Evolutionary conservation across 35 echinoderm and acorn worm genomes (phyloP).

Genomic region (Lytechinus pictus): DNA sequence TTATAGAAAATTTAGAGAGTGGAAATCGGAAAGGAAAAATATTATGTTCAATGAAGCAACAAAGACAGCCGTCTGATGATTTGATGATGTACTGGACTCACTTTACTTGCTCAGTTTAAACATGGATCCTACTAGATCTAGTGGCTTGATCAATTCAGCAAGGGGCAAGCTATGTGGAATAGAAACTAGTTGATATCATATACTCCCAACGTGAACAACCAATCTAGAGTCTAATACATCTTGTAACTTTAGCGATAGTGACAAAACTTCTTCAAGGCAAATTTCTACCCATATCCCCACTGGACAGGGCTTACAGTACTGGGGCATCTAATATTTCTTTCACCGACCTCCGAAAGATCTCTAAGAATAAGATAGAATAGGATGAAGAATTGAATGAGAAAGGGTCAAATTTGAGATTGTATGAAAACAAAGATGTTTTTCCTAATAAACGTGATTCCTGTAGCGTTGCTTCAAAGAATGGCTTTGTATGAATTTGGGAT

Average conservation of each 20-base stretch:
- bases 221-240: neutral
- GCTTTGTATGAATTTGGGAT: conserved; percentile 2
- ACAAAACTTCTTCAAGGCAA: neutral
- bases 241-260: neutral
- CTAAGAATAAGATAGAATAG: neutral
- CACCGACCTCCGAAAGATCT: neutral
- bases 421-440: conserved; percentile 20
- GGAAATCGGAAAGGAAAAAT: too few species aligned
- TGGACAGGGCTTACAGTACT: neutral
- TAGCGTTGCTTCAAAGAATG: neutral
- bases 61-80: too few species aligned
- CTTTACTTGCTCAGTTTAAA: too few species aligned
- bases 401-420: conserved; percentile 12
- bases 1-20: too few species aligned
- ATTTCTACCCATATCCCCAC: neutral
- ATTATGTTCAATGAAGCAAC: too few species aligned
- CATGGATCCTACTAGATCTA: too few species aligned
- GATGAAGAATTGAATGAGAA: conserved; percentile 4
- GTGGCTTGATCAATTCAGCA: neutral
- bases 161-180: neutral
- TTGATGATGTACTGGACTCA: too few species aligned
- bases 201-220: neutral
- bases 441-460: conserved; percentile 4
- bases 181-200: neutral
- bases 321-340: neutral